These are phyloP conservation scores for Aythya baeri DNA, from an alignment of 2,113 vertebrate species.

Conservation along the genomic window DNA sequence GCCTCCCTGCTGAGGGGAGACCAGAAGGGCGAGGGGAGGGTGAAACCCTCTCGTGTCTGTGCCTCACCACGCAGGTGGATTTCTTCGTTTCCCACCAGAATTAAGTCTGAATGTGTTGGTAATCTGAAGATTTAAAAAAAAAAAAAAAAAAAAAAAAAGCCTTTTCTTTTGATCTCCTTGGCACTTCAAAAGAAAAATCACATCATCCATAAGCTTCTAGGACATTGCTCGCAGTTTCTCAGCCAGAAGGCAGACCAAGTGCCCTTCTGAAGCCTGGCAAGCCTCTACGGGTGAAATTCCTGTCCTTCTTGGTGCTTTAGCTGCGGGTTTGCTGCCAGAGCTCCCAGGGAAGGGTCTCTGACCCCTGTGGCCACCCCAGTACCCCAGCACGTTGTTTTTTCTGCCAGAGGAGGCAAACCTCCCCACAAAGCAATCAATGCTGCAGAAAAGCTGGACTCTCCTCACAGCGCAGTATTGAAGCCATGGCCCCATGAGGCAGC, in stretches of 20 bases:
- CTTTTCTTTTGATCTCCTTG: slow-evolving; percentile 42
- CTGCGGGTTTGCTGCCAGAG: not conserved
- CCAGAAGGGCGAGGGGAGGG: not conserved
- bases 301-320: not conserved
- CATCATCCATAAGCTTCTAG: not conserved
- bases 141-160: not conserved
- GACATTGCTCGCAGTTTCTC: not conserved
- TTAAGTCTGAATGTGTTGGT: slow-evolving; percentile 83
- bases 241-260: not conserved
- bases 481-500: rapidly evolving
- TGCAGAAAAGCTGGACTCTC: rapidly evolving
- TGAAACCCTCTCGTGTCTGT: not conserved
- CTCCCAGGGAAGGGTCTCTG: not conserved
- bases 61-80: slow-evolving; percentile 80
- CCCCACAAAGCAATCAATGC: not conserved
- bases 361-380: not conserved
- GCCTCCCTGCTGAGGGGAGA: not conserved
- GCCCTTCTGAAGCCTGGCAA: not conserved
- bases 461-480: rapidly evolving
- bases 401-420: not conserved
- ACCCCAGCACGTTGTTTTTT: not conserved
- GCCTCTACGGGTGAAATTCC: not conserved
- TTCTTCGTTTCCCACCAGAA: slow-evolving; percentile 86
- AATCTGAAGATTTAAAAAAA: slow-evolving; percentile 69
- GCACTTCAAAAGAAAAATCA: slow-evolving; percentile 40